Base-by-base conservation (phyloP, 2,888 invertebrate species). In the Himalopsyche japonica region DNA sequence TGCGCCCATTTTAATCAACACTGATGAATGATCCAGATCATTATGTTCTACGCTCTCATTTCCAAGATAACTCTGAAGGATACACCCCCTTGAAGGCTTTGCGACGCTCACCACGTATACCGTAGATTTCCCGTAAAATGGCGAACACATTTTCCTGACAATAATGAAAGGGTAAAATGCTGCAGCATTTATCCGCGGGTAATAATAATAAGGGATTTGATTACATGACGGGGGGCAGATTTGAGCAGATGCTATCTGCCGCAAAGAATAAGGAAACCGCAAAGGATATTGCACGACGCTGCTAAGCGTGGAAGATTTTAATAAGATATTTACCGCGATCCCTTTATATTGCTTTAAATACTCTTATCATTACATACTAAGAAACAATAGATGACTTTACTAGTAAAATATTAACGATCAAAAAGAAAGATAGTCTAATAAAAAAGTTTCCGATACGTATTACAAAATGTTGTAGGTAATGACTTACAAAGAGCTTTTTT, bases 141-240 rank as follows among this genome's bases (percentile, higher is more conserved):
- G 70, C 70, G 70, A 70, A 70, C 70, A 70, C 70, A 70, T 70
- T 70, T 70, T 70, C 70, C 70, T 70, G 70, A 70, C 70, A 70
- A 70, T 70, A 70, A 70, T 70, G 70, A 70, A 70, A 70, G 70
- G 70, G 70, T 70, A 27, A 70, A 70, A 70, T 27, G 70, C 70
- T 77, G 34, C 37, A 77, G 43, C 77, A 43, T 77, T 77, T 77
- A 77, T 77, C 77, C 43, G 77, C 37, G 34, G 77, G 77, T 70
- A 70, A 70, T 70, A 70, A 77, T 77, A 77, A 77, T 77, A 77
- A 77, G 43, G 43, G 34, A 77, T 77, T 77, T 77, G 77, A 77
- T 77, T 77, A 43, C 77, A 77, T 77, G 34, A 43, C 77, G 37
- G 43, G 77, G 77, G 43, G 43, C 34, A 43, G 77, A 77, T 77